Base-by-base conservation (phyloP, 2,888 invertebrate species). In the Pterostichus madidus region DNA sequence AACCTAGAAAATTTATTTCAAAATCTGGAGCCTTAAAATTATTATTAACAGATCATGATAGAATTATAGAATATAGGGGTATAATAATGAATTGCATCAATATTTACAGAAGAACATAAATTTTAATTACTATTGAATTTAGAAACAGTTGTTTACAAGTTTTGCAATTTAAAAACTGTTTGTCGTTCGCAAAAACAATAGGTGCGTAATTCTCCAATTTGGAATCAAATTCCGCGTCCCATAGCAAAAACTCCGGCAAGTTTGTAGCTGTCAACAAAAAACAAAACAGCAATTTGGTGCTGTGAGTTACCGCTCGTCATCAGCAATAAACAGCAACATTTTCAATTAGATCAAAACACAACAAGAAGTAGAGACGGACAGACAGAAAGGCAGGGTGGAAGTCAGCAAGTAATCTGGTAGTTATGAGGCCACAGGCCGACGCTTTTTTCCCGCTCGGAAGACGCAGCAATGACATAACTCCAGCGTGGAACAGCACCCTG, bases 381-480 rank as follows among this genome's bases (percentile, higher is more conserved):
- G 39, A 6, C 39, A 39, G 7, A 5, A 39, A 39, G 39, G 39
- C 39, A 39, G 39, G 39, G 7, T 39, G 39, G 39, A 39, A 39
- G 44, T 35, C 71, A 44, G 52, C 13, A 35, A 52, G 78, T 78
- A 78, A 78, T 78, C 78, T 78, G 78, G 17, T 78, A 78, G 78
- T 78, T 78, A 78, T 61, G 78, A 78, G 75, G 73, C 46, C 77
- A 56, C 77, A 56, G 39, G 76, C 76, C 49, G 73, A 0, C 75
- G 31, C 52, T 52, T 75, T 75, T 75, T 75, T 75, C 52, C 52
- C 75, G 52, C 52, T 49, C n/a, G 75, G 32, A 75, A 75, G 59
- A 49, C 59, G 56, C n/a, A 10, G 78, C 32, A 64, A 83, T 83
- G 83, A 83, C 68, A 77, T 83, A 77, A 83, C 83, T 83, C 76